Conservation (phyloP, 2,797 vertebrate species). For the Rhinatrema bivittatum region DNA sequence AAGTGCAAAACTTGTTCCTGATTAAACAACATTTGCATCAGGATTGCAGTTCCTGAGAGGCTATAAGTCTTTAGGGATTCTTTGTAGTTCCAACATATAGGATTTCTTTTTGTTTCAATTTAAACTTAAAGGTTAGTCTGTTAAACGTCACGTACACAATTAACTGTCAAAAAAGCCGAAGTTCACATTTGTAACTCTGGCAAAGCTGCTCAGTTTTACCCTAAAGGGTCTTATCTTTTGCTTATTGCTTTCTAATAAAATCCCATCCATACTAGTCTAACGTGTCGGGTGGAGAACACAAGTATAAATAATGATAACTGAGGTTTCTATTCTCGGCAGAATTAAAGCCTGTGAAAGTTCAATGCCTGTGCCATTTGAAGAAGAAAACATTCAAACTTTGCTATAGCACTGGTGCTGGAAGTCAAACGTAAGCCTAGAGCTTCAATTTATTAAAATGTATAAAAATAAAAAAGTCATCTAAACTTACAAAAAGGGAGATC, state of each 20-base stretch:
- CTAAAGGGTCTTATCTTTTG: background rate
- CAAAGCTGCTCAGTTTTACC: too few species aligned
- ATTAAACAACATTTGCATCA: slow-evolving; percentile 53
- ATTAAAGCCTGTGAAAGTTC: slow-evolving; percentile 7
- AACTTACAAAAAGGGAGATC: too few species aligned
- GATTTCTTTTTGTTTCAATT: too few species aligned
- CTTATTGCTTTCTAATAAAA: slow-evolving; percentile 1
- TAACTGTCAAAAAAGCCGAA: too few species aligned
- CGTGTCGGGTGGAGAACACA: background rate
- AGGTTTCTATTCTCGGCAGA: background rate
- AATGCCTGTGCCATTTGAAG: background rate
- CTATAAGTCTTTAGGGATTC: background rate
- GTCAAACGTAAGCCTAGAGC: too few species aligned
- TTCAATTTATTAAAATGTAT: too few species aligned
- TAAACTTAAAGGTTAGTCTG: too few species aligned
- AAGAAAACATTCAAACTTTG: background rate
- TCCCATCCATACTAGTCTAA: slow-evolving; percentile 2
- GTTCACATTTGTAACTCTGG: too few species aligned
- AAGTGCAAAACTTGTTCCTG: slow-evolving; percentile 46
- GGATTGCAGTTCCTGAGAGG: slow-evolving; percentile 24
- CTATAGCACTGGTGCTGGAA: too few species aligned
- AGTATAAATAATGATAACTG: slow-evolving; percentile 4
- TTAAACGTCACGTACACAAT: too few species aligned
- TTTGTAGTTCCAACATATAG: too few species aligned
- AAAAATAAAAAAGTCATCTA: too few species aligned